A percentile compares a stretch with the other conserved stretches of the same genome.
Evolutionary conservation across 2,797 vertebrate species (phyloP).

Genomic region (Moxostoma hubbsi): DNA sequence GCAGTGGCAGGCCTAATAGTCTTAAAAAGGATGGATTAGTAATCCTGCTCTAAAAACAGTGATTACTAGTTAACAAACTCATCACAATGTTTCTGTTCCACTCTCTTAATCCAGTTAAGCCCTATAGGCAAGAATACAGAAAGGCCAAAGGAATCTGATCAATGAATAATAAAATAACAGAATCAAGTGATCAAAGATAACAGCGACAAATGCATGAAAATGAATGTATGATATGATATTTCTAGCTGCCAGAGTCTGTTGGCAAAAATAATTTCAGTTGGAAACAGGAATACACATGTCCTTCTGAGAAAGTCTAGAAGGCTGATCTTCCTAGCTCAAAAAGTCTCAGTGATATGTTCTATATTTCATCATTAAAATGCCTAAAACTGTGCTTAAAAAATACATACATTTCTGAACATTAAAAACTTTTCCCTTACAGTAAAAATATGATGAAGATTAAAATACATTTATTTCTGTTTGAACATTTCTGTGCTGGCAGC

Average conservation of each 20-base stretch:
- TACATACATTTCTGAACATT: neutral
- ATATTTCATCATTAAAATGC: no score
- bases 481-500: neutral
- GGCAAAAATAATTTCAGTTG: neutral
- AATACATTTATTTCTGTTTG: no score
- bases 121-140: slow-evolving; percentile 39
- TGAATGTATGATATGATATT: neutral
- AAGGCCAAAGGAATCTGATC: slow-evolving; percentile 6
- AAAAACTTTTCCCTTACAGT: neutral
- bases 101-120: slow-evolving; percentile 61
- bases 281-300: neutral
- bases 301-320: no score
- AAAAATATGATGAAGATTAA: no score
- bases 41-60: slow-evolving; percentile 56
- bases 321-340: no score
- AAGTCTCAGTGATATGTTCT: no score
- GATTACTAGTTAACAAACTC: slow-evolving; percentile 62
- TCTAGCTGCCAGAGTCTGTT: neutral
- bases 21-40: slow-evolving; percentile 58
- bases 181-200: slow-evolving; percentile 37
- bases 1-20: slow-evolving; percentile 55
- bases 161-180: slow-evolving; percentile 41
- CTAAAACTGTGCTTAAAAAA: no score
- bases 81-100: slow-evolving; percentile 64
- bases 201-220: slow-evolving; percentile 3